Base-by-base conservation (phyloP, 35 echinoderm and acorn worm species). In the Anneissia japonica region DNA sequence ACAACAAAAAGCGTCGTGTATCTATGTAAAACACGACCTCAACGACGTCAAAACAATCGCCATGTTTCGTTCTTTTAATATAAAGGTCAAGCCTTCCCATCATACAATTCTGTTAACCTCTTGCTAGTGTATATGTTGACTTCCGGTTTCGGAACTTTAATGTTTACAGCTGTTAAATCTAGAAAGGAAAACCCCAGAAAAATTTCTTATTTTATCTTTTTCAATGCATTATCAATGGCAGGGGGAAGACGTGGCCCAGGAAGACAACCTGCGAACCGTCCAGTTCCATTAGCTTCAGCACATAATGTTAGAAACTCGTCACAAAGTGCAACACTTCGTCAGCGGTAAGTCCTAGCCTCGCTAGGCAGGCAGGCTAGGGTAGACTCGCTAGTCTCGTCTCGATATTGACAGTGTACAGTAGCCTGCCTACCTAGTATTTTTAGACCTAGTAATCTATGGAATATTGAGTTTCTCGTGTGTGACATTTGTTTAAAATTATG, bases 231-330 rank as follows among this genome's bases (percentile, higher is more conserved):
- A 64, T 64, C 5, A 81, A 81, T 81, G 79, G 35, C 79, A 32
- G 79, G 79, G 14, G 79, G 79, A 39, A 7, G 79, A 38, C 79
- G 79, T 37, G 79, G 79, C n/a, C 79, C 79, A 35, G 79, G 79
- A 30, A 81, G 79, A 40, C 79, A 36, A 30, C 79, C 34, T 30
- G 38, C 38, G 35, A 81, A 29, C 37, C 79, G 79, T 38, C 35
- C 79, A 9, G 79, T 81, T 38, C 79, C 79, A 38, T 11, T 39
- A 39, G 35, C 79, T 37, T 64, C 51, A 64, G 79, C 38, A 9
- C 79, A 81, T 39, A 81, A 35, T 19, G 34, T 40, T 81, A 39
- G 79, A 64, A 64, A 64, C 9, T 36, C 35, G 32, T 28, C 79
- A 0, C 79, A 81, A 81, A 81, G 79, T 81, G 79, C 79, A 37